Percentiles rank a stretch among this genome's conserved stretches.
Evolutionary conservation across 92 coral and sea anemone genomes (phyloP).

Genomic region (Anthopleura xanthogrammica): DNA sequence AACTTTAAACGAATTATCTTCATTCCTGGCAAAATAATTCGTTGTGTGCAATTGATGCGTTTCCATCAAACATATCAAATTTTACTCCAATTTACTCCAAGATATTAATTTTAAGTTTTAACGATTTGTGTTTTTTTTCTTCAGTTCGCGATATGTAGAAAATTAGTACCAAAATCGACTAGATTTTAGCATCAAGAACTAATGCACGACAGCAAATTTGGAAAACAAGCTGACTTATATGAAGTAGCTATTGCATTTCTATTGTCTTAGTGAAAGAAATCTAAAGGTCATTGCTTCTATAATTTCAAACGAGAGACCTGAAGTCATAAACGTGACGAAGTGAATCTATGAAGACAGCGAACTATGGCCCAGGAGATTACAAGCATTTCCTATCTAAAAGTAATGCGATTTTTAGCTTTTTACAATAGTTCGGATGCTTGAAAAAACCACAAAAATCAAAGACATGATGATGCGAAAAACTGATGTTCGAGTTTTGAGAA

Average conservation of each 20-base stretch:
- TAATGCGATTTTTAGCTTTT: background rate
- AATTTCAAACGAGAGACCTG: background rate
- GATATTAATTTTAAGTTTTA: too few species aligned
- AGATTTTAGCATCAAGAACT: too few species aligned
- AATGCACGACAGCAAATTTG: too few species aligned
- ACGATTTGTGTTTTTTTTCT: too few species aligned
- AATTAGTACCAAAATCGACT: background rate
- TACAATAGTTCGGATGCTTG: background rate
- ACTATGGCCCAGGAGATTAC: background rate
- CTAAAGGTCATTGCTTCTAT: background rate
- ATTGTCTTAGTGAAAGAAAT: background rate
- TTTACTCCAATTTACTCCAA: too few species aligned
- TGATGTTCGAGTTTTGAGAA: background rate
- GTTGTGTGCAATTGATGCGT: too few species aligned
- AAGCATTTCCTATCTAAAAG: background rate
- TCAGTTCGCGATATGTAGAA: background rate
- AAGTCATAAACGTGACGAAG: background rate
- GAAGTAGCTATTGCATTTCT: background rate
- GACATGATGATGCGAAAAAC: background rate
- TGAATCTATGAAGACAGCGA: background rate
- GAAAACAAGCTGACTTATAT: background rate
- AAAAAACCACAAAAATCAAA: background rate
- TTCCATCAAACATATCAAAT: too few species aligned
- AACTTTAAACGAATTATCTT: too few species aligned
- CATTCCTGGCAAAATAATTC: too few species aligned